Evolutionary conservation across 2,888 invertebrate genomes (phyloP).

Genomic region (Scaptodrosophila latifasciaeformis): DNA sequence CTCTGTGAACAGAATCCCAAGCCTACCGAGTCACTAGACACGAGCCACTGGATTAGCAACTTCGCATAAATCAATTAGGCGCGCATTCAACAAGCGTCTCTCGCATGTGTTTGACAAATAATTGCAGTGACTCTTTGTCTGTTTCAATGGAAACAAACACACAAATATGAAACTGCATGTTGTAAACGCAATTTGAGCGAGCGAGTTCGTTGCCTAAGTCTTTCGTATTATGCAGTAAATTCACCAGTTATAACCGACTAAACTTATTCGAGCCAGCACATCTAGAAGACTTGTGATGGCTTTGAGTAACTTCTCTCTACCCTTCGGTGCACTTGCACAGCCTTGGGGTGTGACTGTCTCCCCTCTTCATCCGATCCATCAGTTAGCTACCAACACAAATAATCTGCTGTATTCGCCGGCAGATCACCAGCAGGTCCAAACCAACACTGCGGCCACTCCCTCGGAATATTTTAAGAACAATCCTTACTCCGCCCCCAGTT

Average conservation of each 20-base stretch:
- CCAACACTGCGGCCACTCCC: slow-evolving; percentile 27
- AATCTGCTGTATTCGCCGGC: slow-evolving; percentile 74
- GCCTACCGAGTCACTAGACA: too few relatives aligned
- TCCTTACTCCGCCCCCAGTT: slow-evolving; percentile 73
- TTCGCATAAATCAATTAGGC: slow-evolving; percentile 60
- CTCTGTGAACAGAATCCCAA: too few relatives aligned
- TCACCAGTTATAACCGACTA: too few relatives aligned
- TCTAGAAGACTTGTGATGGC: slow-evolving; percentile 60
- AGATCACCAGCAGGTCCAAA: slow-evolving; percentile 71
- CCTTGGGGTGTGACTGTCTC: slow-evolving; percentile 73
- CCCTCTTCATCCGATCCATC: slow-evolving; percentile 72
- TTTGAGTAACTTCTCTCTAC: slow-evolving; percentile 74
- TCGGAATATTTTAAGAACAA: slow-evolving; percentile 73
- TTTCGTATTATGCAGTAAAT: slow-evolving; percentile 51
- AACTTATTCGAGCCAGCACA: too few relatives aligned
- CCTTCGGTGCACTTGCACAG: slow-evolving; percentile 70
- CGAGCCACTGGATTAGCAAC: neutral
- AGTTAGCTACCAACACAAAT: slow-evolving; percentile 74
- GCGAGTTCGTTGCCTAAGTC: slow-evolving; percentile 64
- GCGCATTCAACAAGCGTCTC: slow-evolving; percentile 33
- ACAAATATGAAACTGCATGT: too few relatives aligned
- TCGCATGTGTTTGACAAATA: neutral
- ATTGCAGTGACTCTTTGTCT: neutral
- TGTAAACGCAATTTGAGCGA: too few relatives aligned
- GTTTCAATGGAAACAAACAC: neutral